phyloP scores from a whole-genome alignment of 64 coral and sea anemone species.

The Acropora yongei region DNA sequence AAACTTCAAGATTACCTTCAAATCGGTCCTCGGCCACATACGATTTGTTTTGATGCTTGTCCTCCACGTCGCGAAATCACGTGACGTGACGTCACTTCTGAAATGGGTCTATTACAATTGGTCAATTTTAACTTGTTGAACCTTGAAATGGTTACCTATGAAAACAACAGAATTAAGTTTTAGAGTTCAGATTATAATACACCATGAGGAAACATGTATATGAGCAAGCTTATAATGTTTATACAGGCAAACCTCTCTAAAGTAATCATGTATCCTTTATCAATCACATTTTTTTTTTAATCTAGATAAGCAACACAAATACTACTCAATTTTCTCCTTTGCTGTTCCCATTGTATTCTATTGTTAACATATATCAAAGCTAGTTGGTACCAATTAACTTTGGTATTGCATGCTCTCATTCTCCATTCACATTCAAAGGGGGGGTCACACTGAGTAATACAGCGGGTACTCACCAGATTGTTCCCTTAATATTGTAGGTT shows the following conservation, averaged over 20 bases:
- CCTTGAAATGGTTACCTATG: slow-evolving; percentile 58
- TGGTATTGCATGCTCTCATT: too few species aligned
- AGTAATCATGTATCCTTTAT: not conserved
- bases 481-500: too few species aligned
- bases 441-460: too few species aligned
- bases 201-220: not conserved
- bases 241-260: not conserved
- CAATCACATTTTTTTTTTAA: not conserved
- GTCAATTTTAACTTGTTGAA: slow-evolving; percentile 71
- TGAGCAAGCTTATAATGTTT: not conserved
- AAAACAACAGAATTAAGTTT: slow-evolving; percentile 18
- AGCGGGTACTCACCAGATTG: too few species aligned
- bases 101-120: slow-evolving; percentile 4
- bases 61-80: too few species aligned
- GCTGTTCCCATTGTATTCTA: not conserved
- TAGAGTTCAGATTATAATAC: slow-evolving; percentile 13
- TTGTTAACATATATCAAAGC: not conserved
- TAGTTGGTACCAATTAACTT: too few species aligned
- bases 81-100: too few species aligned
- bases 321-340: not conserved
- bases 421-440: too few species aligned
- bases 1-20: too few species aligned
- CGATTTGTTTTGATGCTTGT: too few species aligned
- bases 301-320: not conserved
- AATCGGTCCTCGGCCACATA: too few species aligned